These are phyloP conservation scores for Orbicella faveolata DNA, from an alignment of 64 coral and sea anemone species.

Conservation along the genomic window DNA sequence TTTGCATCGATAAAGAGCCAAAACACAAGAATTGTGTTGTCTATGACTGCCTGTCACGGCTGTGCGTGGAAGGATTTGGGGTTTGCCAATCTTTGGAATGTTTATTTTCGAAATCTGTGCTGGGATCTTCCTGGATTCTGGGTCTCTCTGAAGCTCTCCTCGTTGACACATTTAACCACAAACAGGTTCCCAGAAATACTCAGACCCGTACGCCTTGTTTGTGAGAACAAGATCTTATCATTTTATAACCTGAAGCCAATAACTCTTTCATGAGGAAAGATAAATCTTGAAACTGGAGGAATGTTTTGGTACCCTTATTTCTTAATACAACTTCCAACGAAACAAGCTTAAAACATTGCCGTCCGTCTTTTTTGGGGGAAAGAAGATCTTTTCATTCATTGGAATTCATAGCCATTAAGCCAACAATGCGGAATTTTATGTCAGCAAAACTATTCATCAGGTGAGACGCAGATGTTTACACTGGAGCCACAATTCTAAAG, in stretches of 20 bases:
- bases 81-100: neutral
- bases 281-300: neutral
- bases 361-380: neutral
- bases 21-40: neutral
- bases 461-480: neutral
- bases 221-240: constrained; percentile 18
- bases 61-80: neutral
- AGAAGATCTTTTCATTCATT: neutral
- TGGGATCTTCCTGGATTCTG: neutral
- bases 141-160: neutral
- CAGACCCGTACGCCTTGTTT: neutral
- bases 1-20: constrained; percentile 8
- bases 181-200: neutral
- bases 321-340: neutral
- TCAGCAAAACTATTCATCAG: neutral
- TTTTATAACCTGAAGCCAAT: neutral
- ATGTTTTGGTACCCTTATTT: neutral
- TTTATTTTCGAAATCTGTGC: neutral
- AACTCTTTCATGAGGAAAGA: neutral
- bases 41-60: neutral
- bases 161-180: neutral
- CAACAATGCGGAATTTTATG: neutral
- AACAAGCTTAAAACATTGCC: neutral
- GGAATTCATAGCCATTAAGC: neutral
- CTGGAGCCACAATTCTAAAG: constrained; percentile 28